Conservation (phyloP, 1,140 invertebrate species). For the Globodera ellingtonae region DNA sequence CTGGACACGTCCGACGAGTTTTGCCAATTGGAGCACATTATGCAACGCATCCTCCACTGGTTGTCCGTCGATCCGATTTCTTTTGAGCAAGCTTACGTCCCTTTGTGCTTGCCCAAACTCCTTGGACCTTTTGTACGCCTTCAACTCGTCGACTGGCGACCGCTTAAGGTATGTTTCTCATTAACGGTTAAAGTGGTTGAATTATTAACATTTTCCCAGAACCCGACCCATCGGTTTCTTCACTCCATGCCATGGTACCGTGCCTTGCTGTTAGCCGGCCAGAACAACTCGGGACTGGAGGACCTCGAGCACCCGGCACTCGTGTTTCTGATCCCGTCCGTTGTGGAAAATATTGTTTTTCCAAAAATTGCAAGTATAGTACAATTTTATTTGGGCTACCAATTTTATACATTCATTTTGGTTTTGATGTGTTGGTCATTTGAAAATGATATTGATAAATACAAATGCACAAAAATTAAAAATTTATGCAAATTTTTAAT, state of each 20-base stretch:
- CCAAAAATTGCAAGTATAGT: conserved; percentile 58
- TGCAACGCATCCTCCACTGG: conserved; percentile 61
- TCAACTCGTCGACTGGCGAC: conserved; percentile 74
- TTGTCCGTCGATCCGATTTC: conserved; percentile 68
- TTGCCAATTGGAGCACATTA: conserved; percentile 77
- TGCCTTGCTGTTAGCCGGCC: conserved; percentile 38
- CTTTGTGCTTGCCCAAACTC: conserved; percentile 85
- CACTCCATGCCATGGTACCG: conserved; percentile 45
- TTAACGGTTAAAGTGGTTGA: too few relatives aligned
- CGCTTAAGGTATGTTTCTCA: conserved; percentile 60
- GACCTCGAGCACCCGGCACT: conserved; percentile 44
- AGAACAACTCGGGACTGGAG: conserved; percentile 50
- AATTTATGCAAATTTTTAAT: not conserved
- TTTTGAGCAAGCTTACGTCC: conserved; percentile 88
- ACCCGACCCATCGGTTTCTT: conserved; percentile 3
- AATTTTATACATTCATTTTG: conserved; percentile 10
- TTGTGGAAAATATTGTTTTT: conserved; percentile 52
- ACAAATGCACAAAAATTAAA: not conserved
- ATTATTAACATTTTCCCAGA: not conserved
- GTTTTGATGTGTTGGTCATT: not conserved
- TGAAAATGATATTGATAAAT: not conserved
- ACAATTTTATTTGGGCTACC: conserved; percentile 16
- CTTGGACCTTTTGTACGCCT: conserved; percentile 79
- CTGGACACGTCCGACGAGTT: conserved; percentile 88
- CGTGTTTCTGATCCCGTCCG: conserved; percentile 42